Evolutionary conservation across 2,888 invertebrate genomes (phyloP).

Genomic region (Ormyrus labotus): DNA sequence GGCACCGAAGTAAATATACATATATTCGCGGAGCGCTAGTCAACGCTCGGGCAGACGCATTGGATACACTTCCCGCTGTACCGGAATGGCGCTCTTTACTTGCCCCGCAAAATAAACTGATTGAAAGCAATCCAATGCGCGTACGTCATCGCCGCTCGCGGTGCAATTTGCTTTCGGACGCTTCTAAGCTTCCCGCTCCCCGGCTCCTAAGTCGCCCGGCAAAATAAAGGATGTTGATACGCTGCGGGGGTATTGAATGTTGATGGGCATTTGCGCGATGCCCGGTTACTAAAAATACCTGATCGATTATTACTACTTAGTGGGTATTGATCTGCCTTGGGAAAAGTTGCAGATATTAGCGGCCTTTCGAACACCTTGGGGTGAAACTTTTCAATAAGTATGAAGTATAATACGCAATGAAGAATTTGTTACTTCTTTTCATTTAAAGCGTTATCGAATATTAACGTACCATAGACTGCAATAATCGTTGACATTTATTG

Average conservation of each 20-base stretch:
- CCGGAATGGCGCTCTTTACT: constrained; percentile 5
- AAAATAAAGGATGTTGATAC: not conserved
- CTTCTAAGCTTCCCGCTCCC: not conserved
- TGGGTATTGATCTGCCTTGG: too few species aligned
- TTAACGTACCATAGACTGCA: not conserved
- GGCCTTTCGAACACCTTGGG: not conserved
- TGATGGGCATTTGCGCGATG: too few species aligned
- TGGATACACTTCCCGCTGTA: not conserved
- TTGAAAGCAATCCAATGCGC: not conserved
- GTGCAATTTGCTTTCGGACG: constrained; percentile 2
- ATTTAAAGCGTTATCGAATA: constrained; percentile 7
- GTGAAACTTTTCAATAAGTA: not conserved
- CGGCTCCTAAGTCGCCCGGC: too few species aligned
- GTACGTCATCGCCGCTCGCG: not conserved
- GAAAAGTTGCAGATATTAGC: not conserved
- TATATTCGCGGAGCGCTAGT: constrained; percentile 37
- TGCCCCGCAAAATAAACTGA: constrained; percentile 28
- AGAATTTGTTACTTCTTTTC: not conserved
- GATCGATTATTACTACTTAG: constrained; percentile 3
- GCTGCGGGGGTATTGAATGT: not conserved
- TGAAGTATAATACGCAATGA: not conserved
- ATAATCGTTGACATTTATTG: constrained; percentile 6
- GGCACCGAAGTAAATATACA: not conserved
- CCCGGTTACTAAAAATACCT: not conserved
- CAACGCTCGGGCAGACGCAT: constrained; percentile 38